Conservation (phyloP, 2,797 vertebrate species). For the Lutjanus argentimaculatus region DNA sequence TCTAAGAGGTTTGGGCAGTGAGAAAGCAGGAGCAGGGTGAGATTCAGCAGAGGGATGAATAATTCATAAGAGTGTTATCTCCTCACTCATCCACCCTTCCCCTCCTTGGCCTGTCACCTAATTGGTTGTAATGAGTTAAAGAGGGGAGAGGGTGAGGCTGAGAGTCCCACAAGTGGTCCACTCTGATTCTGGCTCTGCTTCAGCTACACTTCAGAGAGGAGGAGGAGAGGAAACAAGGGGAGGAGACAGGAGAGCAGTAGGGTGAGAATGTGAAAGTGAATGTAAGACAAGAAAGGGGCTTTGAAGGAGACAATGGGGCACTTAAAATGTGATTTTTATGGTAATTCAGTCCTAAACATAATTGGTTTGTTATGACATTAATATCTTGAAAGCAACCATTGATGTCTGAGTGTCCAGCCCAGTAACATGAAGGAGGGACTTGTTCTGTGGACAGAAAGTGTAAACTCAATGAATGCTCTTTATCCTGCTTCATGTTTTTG, state of each 20-base stretch:
- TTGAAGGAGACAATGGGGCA: neutral
- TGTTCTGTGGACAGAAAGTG: conserved; percentile 15
- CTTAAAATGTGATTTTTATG: neutral
- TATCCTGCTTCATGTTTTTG: conserved; percentile 50
- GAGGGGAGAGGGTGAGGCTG: conserved; percentile 57
- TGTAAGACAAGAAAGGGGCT: neutral
- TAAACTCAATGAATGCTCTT: conserved; percentile 38
- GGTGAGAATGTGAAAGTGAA: neutral
- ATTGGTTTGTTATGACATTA: conserved; percentile 9
- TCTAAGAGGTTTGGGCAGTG: conserved; percentile 20
- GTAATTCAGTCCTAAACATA: neutral
- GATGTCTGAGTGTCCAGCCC: conserved; percentile 5
- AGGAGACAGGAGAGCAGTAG: conserved; percentile 1
- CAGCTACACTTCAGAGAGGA: conserved; percentile 30
- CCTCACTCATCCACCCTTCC: conserved; percentile 47
- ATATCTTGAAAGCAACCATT: conserved; percentile 10
- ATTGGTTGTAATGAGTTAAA: conserved; percentile 78
- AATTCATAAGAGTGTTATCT: conserved; percentile 75
- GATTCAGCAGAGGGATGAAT: conserved; percentile 67
- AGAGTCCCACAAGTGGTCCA: conserved; percentile 64
- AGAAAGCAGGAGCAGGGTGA: conserved; percentile 27
- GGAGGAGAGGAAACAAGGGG: conserved; percentile 17
- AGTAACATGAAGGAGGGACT: conserved; percentile 22
- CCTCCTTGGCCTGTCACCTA: conserved; percentile 65
- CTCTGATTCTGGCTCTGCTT: conserved; percentile 53